Base-by-base conservation (phyloP, 1,140 invertebrate genomes). In the Pseudomyrmex gracilis region DNA sequence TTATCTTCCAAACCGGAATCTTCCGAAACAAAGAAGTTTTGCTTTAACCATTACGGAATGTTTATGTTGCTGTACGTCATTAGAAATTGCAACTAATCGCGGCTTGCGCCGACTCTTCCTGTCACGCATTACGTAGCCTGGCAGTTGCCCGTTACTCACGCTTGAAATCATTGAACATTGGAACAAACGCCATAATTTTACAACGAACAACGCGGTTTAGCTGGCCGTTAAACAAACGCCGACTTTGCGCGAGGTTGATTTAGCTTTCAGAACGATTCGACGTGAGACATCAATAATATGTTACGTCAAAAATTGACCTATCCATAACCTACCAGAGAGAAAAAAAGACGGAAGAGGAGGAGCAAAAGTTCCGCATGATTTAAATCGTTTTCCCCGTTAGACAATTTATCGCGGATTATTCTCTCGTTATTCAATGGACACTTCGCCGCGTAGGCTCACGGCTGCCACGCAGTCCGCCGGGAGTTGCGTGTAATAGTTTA, bases 401-500 rank as follows among this genome's bases (percentile, higher is more conserved):
- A 80, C 76, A 80, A 80, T 80, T 80, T 80, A 80, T 80, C 76
- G 76, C 43, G 51, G 66, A 80, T 80, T 70, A 80, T 80, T 80
- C 76, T 22, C 76, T 80, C 76, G 76, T 80, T 71, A 80, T 80
- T 80, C 66, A 80, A 80, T 80, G 76, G 66, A 70, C 66, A 80
- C 20, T 20, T 70, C 66, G 76, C 66, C 64, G 34, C 34, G 34
- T 34, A 78, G 24, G 43, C 53, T 78, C 74, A 78, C 63, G 64
- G 17, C 12, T 70, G 43, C 76, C 76, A 70, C 53, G 53, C 20
- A 61, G 66, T 71, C 76, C 53, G 45, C 64, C 53, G 76, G 76
- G 87, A 88, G 73, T 82, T 85, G 87, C 89, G 84, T 87, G 91
- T 92, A 92, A 93, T 92, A 92, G 92, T 92, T 93, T 92, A 93